phyloP scores from a whole-genome alignment of 2,888 invertebrate species.

The Tricholauxania praeusta region DNA sequence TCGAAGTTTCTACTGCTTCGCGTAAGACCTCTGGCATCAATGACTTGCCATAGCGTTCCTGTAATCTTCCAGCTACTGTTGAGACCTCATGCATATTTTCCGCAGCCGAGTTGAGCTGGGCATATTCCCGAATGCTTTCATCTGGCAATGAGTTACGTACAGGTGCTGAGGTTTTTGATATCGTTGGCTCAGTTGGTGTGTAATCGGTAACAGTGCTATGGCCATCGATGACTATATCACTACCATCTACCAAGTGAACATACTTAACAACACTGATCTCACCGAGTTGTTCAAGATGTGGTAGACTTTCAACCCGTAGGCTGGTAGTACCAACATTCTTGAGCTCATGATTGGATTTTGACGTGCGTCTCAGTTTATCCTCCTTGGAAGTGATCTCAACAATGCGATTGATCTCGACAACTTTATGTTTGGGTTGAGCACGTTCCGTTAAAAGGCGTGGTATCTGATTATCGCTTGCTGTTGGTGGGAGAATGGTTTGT shows the following conservation, averaged over 20 bases:
- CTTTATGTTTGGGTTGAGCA: conserved; percentile 68
- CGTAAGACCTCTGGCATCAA: conserved; percentile 63
- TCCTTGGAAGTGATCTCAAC: conserved; percentile 77
- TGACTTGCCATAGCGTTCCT: conserved; percentile 57
- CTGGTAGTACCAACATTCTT: conserved; percentile 71
- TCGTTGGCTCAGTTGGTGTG: conserved; percentile 60
- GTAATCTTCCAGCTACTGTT: conserved; percentile 19
- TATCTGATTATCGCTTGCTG: conserved; percentile 32
- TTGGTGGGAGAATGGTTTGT: conserved; percentile 46
- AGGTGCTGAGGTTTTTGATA: conserved; percentile 48
- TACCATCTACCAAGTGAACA: conserved; percentile 74
- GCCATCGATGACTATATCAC: conserved; percentile 63
- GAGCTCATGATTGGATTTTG: conserved; percentile 66
- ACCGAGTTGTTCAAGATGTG: conserved; percentile 76
- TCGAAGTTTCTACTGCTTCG: conserved; percentile 72
- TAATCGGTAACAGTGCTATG: conserved; percentile 67
- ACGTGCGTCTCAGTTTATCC: conserved; percentile 72
- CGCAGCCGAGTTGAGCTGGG: conserved; percentile 30
- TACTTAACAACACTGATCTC: conserved; percentile 78
- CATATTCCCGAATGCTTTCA: conserved; percentile 34
- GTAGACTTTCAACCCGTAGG: conserved; percentile 73
- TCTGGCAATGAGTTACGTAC: conserved; percentile 58
- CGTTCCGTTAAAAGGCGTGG: conserved; percentile 45
- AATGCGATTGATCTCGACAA: conserved; percentile 78
- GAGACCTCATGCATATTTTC: conserved; percentile 24